Evolutionary conservation across 1,140 invertebrate genomes (phyloP), one percentile per base, ranked within the genome.

Genomic region (Agrilus planipennis): DNA sequence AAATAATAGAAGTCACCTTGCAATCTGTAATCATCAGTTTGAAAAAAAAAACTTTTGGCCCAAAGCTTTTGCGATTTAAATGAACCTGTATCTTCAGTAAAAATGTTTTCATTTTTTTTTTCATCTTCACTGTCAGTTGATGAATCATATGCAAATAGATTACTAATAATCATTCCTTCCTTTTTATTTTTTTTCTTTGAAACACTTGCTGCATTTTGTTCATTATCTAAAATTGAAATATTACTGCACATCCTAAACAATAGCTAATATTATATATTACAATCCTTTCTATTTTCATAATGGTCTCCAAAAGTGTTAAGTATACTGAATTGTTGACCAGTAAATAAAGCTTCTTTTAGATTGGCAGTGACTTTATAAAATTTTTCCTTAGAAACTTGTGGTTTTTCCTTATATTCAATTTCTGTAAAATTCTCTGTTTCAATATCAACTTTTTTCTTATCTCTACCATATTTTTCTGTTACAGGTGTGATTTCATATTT

Each of bases 61-160:
- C 63, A 67, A 4, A 53, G 35, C 51, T 63, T n/a, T n/a, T 23
- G 21, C 9, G 44, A 43, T 51, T 34, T 42, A 15, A 49, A 51
- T 44, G 39, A 46, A 48, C 22, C 54, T 48, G 12, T 44, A 21
- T 47, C 37, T 28, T 5, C 17, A 3, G 2, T 49, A n/a, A 18
- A 5, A 34, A 41, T 51, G 34, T 20, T 17, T 40, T 48, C 31
- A 28, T 45, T 43, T 42, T 48, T 38, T 27, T 53, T 34, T n/a
- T 39, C 44, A 17, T 60, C 51, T 39, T 61, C 58, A 49, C 72
- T 69, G 51, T 64, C 61, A 41, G 75, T 72, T 16, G 72, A 75
- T 39, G 73, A 75, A 53, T 77, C 73, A 55, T 75, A 76, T n/a
- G 69, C 64, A 57, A 76, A 77, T 9, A 69, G 67, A 57, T 73